Evolutionary conservation across 35 echinoderm and acorn worm genomes (phyloP).

Genomic region (Ptychodera flava): DNA sequence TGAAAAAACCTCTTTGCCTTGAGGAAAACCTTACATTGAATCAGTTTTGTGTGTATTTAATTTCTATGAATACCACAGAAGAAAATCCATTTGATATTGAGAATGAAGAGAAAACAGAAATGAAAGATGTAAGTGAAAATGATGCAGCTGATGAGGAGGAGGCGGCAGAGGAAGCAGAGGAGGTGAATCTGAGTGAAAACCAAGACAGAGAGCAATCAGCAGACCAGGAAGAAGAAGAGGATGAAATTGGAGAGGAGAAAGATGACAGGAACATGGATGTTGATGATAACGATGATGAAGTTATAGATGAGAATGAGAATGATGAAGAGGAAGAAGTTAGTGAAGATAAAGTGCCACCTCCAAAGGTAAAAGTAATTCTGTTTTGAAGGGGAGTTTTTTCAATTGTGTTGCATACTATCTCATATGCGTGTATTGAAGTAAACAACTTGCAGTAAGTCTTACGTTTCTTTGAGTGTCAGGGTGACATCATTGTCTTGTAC

Average conservation of each 20-base stretch:
- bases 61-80: no score
- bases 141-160: constrained; percentile 20
- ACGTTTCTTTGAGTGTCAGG: no score
- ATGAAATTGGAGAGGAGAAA: constrained; percentile 6
- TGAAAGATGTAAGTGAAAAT: constrained; percentile 24
- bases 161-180: constrained; percentile 13
- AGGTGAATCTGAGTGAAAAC: constrained; percentile 34
- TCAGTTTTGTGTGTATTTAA: no score
- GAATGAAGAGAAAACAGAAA: neutral
- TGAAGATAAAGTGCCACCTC: constrained; percentile 11
- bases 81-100: constrained; percentile 88
- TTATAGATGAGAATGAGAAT: constrained; percentile 29
- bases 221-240: constrained; percentile 18
- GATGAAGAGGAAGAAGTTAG: constrained; percentile 22
- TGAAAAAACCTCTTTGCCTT: no score
- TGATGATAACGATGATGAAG: constrained; percentile 43
- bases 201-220: constrained; percentile 13
- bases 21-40: no score
- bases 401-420: no score
- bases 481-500: no score
- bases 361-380: constrained; percentile 10
- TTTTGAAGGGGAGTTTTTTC: neutral
- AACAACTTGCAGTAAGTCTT: no score
- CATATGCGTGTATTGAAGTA: no score
- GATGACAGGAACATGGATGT: constrained; percentile 28